These are phyloP conservation scores for Urechis unicinctus DNA, from an alignment of 2,888 invertebrate species.

Conservation along the genomic window DNA sequence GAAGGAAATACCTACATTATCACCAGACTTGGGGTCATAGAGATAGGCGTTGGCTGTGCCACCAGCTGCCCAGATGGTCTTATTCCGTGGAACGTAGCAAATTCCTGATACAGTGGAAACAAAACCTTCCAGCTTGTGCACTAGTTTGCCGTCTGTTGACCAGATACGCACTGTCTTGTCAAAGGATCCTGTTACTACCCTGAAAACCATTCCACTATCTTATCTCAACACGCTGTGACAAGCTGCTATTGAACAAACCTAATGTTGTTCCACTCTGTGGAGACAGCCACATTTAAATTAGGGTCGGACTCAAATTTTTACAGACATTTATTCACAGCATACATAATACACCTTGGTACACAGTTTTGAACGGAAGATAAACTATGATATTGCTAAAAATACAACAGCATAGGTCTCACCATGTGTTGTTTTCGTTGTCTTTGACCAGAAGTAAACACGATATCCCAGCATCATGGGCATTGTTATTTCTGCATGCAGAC, in stretches of 20 bases:
- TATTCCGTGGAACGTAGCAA: constrained; percentile 46
- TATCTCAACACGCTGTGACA: no score
- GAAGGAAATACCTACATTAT: constrained; percentile 36
- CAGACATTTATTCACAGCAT: no score
- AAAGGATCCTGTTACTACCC: constrained; percentile 49
- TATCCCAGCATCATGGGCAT: constrained; percentile 49
- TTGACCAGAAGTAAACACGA: constrained; percentile 42
- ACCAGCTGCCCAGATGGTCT: constrained; percentile 48
- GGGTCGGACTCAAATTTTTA: no score
- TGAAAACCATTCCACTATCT: constrained; percentile 23
- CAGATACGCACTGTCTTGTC: constrained; percentile 50
- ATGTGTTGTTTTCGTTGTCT: constrained; percentile 47
- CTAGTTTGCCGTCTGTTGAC: constrained; percentile 47
- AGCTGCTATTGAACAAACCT: no score
- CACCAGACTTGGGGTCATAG: constrained; percentile 49
- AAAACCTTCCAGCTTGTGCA: constrained; percentile 43
- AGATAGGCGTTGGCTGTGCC: constrained; percentile 43
- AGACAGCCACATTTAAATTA: no score
- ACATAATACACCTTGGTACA: no score
- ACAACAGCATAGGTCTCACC: constrained; percentile 23
- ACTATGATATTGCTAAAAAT: background rate
- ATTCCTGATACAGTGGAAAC: constrained; percentile 37
- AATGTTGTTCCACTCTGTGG: no score
- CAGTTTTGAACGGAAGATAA: no score
- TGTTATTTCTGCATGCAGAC: constrained; percentile 29